A percentile compares a stretch with the other conserved stretches of the same genome.
phyloP scores from a whole-genome alignment of 2,797 vertebrate genomes.

The Lerista edwardsae region DNA sequence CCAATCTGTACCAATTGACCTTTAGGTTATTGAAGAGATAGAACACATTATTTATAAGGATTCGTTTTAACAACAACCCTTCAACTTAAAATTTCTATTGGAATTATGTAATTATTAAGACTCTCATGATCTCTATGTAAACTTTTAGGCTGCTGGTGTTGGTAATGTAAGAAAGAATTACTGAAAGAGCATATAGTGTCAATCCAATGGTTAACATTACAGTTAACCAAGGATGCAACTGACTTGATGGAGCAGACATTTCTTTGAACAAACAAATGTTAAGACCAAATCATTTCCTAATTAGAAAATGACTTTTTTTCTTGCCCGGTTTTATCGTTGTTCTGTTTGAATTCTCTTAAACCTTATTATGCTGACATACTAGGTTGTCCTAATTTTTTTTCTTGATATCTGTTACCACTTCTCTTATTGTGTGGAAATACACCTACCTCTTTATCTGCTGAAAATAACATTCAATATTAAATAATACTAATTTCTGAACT shows the following conservation, averaged over 20 bases:
- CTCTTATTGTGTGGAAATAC: constrained; percentile 74
- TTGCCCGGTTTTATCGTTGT: constrained; percentile 63
- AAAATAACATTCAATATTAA: constrained; percentile 77
- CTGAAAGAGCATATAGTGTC: constrained; percentile 69
- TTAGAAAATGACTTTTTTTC: constrained; percentile 69
- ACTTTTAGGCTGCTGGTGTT: constrained; percentile 77
- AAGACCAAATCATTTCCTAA: constrained; percentile 73
- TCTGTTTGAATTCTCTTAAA: constrained; percentile 66
- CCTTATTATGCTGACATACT: constrained; percentile 70
- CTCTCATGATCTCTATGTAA: constrained; percentile 74
- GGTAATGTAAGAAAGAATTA: constrained; percentile 76
- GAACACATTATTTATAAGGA: constrained; percentile 79
- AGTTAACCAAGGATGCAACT: constrained; percentile 58
- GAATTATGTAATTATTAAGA: constrained; percentile 77
- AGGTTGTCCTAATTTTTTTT: constrained; percentile 72
- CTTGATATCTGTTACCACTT: constrained; percentile 71
- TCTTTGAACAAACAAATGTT: constrained; percentile 68
- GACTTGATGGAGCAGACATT: constrained; percentile 73
- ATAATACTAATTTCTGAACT: constrained; percentile 76
- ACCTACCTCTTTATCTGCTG: constrained; percentile 82
- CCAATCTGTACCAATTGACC: constrained; percentile 72
- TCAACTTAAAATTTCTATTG: constrained; percentile 74
- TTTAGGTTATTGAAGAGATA: constrained; percentile 77
- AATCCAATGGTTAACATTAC: constrained; percentile 67
- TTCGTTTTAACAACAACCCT: constrained; percentile 76